Conservation (phyloP, 2,113 vertebrate species). For the Phylloscopus trochiloides region DNA sequence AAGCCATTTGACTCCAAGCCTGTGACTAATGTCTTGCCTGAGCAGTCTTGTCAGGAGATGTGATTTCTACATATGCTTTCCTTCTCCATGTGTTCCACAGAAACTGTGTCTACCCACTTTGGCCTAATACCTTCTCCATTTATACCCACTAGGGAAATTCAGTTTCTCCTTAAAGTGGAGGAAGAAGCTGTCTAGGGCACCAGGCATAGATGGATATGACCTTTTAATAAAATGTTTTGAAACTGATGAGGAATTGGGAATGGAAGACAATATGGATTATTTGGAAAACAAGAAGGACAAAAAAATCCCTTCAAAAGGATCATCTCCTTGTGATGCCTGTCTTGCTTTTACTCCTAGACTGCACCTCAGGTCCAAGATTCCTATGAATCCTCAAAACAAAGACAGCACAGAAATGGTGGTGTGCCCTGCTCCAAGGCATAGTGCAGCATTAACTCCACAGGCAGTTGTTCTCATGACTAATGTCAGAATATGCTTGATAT, state of each 20-base stretch:
- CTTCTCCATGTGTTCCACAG: background rate
- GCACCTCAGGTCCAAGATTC: background rate
- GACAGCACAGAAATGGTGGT: background rate
- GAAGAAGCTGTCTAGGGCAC: background rate
- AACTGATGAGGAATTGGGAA: background rate
- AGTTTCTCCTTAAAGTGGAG: background rate
- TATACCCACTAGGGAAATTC: background rate
- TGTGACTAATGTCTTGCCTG: slow-evolving; percentile 41
- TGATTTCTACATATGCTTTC: slow-evolving; percentile 14
- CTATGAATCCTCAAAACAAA: background rate
- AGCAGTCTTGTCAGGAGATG: slow-evolving; percentile 43
- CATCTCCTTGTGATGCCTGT: background rate
- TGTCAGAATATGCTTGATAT: background rate
- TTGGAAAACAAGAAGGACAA: background rate
- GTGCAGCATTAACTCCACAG: background rate
- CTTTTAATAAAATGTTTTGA: slow-evolving; percentile 4
- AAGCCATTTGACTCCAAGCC: slow-evolving; percentile 36
- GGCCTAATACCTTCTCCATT: background rate
- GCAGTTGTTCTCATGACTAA: background rate
- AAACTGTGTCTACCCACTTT: background rate
- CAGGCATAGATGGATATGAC: background rate
- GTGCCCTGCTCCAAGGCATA: background rate
- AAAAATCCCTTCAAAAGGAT: background rate
- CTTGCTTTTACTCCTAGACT: background rate
- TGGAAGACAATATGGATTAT: background rate